phyloP scores from a whole-genome alignment of 2,113 vertebrate genomes.

The Erpornis zantholeuca region DNA sequence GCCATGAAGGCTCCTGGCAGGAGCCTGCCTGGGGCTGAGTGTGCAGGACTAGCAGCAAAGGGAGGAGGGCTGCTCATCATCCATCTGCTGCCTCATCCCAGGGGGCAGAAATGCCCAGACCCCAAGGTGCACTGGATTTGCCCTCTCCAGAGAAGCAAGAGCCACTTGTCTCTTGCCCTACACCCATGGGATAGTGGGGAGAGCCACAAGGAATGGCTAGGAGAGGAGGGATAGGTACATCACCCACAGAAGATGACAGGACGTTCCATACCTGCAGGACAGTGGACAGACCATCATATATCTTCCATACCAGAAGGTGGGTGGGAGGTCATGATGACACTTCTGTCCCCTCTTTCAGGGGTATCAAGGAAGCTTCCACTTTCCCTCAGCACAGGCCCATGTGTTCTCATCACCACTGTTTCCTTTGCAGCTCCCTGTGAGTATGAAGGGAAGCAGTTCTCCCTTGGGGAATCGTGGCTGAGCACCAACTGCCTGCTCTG shows the following conservation, averaged over 20 bases:
- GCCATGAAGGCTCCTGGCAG: neutral
- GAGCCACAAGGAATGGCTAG: neutral
- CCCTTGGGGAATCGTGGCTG: slow-evolving; percentile 89
- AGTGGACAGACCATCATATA: neutral
- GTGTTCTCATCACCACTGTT: neutral
- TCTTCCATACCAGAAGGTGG: neutral
- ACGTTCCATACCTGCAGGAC: neutral
- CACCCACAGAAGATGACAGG: neutral
- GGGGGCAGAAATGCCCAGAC: neutral
- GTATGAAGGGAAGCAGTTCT: slow-evolving; percentile 80
- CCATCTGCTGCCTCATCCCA: neutral
- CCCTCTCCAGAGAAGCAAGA: neutral
- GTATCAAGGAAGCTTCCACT: neutral
- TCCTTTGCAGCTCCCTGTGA: slow-evolving; percentile 79
- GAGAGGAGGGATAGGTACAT: neutral
- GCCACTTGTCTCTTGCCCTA: neutral
- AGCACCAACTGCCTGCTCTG: slow-evolving; percentile 88
- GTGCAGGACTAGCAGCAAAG: neutral
- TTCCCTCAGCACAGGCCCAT: fast-evolving
- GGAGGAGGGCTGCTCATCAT: neutral
- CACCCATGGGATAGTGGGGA: neutral
- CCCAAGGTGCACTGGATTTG: fast-evolving
- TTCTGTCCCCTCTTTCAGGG: neutral
- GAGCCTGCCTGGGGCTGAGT: fast-evolving
- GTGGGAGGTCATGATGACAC: fast-evolving